Evolutionary conservation across 2,888 invertebrate genomes (phyloP), one percentile per base, ranked within the genome.

Genomic region (Xanthostigma xanthostigma): DNA sequence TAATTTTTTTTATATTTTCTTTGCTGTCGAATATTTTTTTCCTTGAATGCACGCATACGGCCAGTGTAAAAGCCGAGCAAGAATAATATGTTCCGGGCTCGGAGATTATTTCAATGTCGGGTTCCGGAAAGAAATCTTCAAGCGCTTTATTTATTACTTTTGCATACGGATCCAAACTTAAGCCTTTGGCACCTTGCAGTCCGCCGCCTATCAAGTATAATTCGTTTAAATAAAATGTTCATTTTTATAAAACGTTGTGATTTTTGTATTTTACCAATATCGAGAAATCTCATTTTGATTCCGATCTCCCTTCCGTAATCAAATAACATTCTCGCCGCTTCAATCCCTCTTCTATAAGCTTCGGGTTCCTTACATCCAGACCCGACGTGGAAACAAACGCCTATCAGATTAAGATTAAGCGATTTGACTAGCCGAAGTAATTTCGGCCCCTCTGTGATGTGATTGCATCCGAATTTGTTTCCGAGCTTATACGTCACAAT

Each of bases 281-380:
- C 46, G 35, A 47, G 42, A 12, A 47, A 42, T 35, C 41, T 47
- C 27, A 47, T 41, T 35, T 4, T 41, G 35, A 47, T 41, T 35
- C 41, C 41, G 10, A 42, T 17, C 12, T 13, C n/a, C 9, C 17
- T n/a, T 11, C 11, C 60, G 43, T 53, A 53, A 45, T 61, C 57
- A 45, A 62, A 63, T 11, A 62, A 44, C 8, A 57, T 53, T 12
- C 56, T 48, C 9, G 58, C 53, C 6, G 56, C 51, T 1, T 55
- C 44, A 13, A 63, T 61, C 33, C 60, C 61, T 41, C 60, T 53
- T 14, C 54, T 52, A 45, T 60, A 63, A 0, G 57, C 61, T 12
- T 53, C 50, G 6, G 41, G 41, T 2, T 47, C 35, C 33, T 27
- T 27, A n/a, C 47, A 47, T 3, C 41, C 8, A 3, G 12, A 14